phyloP scores from a whole-genome alignment of 1,140 invertebrate genomes.

The Bombus picipes region DNA sequence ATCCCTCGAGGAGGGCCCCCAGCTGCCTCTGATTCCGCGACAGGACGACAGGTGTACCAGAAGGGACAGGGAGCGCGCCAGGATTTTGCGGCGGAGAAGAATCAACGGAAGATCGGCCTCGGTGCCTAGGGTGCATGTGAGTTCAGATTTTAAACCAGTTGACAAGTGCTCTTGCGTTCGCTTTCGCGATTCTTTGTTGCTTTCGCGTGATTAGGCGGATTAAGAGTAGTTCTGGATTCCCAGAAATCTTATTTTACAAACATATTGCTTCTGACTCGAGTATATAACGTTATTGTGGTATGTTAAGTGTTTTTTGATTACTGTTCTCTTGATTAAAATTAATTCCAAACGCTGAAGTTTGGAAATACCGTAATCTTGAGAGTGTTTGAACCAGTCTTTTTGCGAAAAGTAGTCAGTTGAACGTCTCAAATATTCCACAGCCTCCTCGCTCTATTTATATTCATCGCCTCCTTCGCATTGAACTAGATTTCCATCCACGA shows the following conservation, averaged over 20 bases:
- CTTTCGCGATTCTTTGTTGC: not conserved
- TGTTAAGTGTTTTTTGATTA: not conserved
- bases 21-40: slow-evolving; percentile 51
- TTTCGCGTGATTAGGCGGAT: too few species aligned
- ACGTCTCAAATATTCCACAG: too few species aligned
- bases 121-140: slow-evolving; percentile 79
- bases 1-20: slow-evolving; percentile 69
- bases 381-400: not conserved
- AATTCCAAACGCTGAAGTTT: not conserved
- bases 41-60: slow-evolving; percentile 77
- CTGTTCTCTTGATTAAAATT: not conserved
- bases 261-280: not conserved
- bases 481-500: slow-evolving; percentile 19
- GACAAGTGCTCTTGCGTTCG: not conserved
- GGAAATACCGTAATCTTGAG: not conserved
- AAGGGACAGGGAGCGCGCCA: slow-evolving; percentile 77
- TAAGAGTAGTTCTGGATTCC: too few species aligned
- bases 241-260: too few species aligned
- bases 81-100: slow-evolving; percentile 75
- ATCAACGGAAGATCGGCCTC: slow-evolving; percentile 78
- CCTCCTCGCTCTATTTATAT: not conserved
- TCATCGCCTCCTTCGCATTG: slow-evolving; percentile 4
- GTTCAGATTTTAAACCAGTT: slow-evolving; percentile 50
- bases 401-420: not conserved
- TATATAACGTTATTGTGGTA: not conserved